Percentiles rank a stretch among this genome's conserved stretches.
phyloP scores from a whole-genome alignment of 2,113 vertebrate genomes.

The Cyprinodon variegatus region DNA sequence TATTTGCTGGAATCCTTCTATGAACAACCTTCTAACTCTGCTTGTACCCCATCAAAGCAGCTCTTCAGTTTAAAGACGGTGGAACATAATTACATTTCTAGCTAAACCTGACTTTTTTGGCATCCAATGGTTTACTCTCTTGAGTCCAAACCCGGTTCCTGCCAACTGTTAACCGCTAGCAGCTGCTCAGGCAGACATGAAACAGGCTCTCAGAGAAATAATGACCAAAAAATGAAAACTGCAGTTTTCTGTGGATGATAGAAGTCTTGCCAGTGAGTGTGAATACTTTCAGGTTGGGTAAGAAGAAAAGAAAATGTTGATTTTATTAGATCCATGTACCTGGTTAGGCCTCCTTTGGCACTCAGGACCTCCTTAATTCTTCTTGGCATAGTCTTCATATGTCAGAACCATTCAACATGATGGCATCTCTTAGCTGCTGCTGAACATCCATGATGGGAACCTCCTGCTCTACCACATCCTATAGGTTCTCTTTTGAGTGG shows the following conservation, averaged over 20 bases:
- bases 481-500: too few relatives aligned
- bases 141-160: slow-evolving; percentile 41
- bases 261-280: neutral
- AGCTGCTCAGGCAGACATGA: slow-evolving; percentile 27
- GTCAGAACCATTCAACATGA: too few relatives aligned
- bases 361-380: too few relatives aligned
- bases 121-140: slow-evolving; percentile 33
- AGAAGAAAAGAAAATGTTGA: neutral
- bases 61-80: slow-evolving; percentile 21
- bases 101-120: slow-evolving; percentile 28
- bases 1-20: neutral
- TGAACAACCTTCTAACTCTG: neutral
- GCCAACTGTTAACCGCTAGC: slow-evolving; percentile 37
- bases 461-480: too few relatives aligned
- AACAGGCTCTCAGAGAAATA: neutral
- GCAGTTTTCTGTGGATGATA: neutral
- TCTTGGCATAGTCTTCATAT: too few relatives aligned
- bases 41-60: slow-evolving; percentile 45
- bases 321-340: too few relatives aligned
- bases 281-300: neutral
- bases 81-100: slow-evolving; percentile 30
- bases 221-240: slow-evolving; percentile 1
- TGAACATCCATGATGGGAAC: too few relatives aligned
- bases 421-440: too few relatives aligned
- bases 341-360: too few relatives aligned